Evolutionary conservation across 2,888 invertebrate genomes (phyloP).

Genomic region (Leptinotarsa haldemani): DNA sequence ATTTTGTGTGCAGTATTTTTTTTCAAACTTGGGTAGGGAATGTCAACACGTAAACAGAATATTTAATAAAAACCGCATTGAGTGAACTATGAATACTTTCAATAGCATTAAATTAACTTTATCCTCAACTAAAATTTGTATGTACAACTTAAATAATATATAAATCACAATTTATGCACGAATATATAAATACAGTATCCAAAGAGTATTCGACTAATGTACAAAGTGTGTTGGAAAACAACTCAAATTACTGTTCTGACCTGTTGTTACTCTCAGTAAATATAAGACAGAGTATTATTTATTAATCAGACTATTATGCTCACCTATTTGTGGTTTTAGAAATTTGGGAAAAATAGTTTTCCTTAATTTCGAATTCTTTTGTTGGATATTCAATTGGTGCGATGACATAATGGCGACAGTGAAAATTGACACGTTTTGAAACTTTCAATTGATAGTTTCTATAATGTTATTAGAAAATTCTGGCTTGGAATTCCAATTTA

Average conservation of each 20-base stretch:
- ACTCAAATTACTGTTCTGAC: constrained; percentile 10
- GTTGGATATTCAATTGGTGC: no score
- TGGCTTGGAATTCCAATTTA: no score
- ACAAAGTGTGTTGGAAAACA: constrained; percentile 26
- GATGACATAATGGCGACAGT: no score
- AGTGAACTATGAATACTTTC: constrained; percentile 31
- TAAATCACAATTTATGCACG: constrained; percentile 45
- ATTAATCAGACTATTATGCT: no score
- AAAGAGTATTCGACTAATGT: constrained; percentile 38
- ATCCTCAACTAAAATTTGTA: constrained; percentile 28
- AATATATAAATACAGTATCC: constrained; percentile 38
- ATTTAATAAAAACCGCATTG: constrained; percentile 18
- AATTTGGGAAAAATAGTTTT: no score
- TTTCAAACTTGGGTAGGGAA: constrained; percentile 24
- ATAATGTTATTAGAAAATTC: no score
- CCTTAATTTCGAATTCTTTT: no score
- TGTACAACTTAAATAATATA: constrained; percentile 42
- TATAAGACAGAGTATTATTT: no score
- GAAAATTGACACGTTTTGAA: no score
- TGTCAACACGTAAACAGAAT: constrained; percentile 23
- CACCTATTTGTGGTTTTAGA: no score
- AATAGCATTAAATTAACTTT: constrained; percentile 8
- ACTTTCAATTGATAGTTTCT: no score
- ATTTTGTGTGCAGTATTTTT: constrained; percentile 25
- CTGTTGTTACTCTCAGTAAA: not conserved